These are phyloP conservation scores for Halictus rubicundus DNA, from an alignment of 1,140 invertebrate species.

Conservation along the genomic window DNA sequence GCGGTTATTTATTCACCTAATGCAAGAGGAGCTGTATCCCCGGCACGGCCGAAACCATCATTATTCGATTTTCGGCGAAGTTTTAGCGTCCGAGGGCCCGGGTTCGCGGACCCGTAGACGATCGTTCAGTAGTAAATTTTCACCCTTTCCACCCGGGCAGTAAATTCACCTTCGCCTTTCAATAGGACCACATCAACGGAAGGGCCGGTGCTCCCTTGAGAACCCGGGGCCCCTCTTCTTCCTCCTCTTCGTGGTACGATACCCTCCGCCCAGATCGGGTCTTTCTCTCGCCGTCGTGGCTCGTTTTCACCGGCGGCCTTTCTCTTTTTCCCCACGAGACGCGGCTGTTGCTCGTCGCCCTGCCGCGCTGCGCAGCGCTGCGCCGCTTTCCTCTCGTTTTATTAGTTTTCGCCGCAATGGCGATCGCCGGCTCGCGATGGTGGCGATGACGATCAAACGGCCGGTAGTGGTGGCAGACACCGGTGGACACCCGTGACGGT, in stretches of 20 bases:
- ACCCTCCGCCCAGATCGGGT: background rate
- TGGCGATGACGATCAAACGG: slow-evolving; percentile 52
- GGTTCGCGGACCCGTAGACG: slow-evolving; percentile 35
- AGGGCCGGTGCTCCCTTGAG: slow-evolving; percentile 25
- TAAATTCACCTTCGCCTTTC: slow-evolving; percentile 73
- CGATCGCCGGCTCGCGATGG: slow-evolving; percentile 52
- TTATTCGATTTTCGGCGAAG: slow-evolving; percentile 67
- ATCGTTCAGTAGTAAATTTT: slow-evolving; percentile 71
- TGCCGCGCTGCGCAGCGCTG: background rate
- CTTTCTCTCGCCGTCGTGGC: background rate
- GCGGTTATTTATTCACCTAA: slow-evolving; percentile 71
- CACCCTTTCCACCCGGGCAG: slow-evolving; percentile 68
- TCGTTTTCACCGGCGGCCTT: slow-evolving; percentile 7
- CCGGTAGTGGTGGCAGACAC: slow-evolving; percentile 36
- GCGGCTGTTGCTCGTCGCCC: too few relatives aligned
- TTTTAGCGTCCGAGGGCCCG: slow-evolving; percentile 47
- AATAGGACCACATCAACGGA: slow-evolving; percentile 60
- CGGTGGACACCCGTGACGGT: slow-evolving; percentile 43
- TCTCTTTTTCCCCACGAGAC: background rate
- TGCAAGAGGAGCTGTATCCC: slow-evolving; percentile 43
- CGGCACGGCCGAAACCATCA: slow-evolving; percentile 36
- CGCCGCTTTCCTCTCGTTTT: slow-evolving; percentile 56
- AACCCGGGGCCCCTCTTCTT: background rate
- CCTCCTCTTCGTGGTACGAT: background rate
- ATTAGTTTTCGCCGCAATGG: slow-evolving; percentile 60